Evolutionary conservation across 2,113 vertebrate genomes (phyloP).

Genomic region (Crocuta crocuta): DNA sequence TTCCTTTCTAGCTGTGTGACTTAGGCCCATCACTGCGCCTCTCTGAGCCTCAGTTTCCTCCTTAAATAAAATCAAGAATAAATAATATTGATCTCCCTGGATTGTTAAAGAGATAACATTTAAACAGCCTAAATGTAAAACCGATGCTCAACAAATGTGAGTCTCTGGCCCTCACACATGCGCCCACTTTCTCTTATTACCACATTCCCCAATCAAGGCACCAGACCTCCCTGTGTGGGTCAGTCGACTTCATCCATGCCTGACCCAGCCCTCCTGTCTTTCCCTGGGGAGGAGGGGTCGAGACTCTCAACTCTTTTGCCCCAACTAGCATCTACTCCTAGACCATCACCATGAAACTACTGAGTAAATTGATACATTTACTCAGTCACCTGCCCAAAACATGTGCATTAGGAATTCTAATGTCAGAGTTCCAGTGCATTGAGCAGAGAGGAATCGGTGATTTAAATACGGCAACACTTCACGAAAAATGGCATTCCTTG

Average conservation of each 20-base stretch:
- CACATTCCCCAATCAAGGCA: fast-evolving
- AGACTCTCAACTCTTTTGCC: not conserved
- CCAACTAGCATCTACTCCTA: not conserved
- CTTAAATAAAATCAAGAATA: not conserved
- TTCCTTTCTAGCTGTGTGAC: not conserved
- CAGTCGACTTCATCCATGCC: fast-evolving
- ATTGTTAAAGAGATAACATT: not conserved
- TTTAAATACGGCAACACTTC: not conserved
- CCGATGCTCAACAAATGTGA: not conserved
- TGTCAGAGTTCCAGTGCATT: not conserved
- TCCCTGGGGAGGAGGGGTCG: not conserved
- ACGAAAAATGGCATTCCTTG: not conserved
- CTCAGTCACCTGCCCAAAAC: not conserved
- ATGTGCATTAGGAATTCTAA: not conserved
- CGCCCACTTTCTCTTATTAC: not conserved
- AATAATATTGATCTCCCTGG: not conserved
- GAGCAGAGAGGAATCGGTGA: not conserved
- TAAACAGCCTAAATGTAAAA: not conserved
- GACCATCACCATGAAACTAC: not conserved
- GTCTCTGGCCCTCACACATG: not conserved
- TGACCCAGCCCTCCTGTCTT: not conserved
- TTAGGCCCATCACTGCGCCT: not conserved
- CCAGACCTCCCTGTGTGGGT: no score
- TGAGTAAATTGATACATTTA: not conserved
- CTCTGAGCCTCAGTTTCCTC: not conserved